phyloP scores from a whole-genome alignment of 2,888 invertebrate genomes.

The Noctua janthe region DNA sequence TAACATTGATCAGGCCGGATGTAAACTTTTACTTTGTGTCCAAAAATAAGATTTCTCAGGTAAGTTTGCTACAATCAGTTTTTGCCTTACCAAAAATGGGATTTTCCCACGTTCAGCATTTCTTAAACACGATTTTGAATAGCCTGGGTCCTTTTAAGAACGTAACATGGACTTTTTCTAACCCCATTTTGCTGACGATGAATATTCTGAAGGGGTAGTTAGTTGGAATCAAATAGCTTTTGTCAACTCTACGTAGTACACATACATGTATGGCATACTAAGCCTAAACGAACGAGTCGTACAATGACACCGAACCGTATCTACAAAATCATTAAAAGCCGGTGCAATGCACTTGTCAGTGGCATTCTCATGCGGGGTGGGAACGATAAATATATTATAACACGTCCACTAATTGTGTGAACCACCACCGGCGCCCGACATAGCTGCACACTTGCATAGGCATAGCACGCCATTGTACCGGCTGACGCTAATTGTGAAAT shows the following conservation, averaged over 20 bases:
- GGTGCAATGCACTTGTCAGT: constrained; percentile 69
- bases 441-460: constrained; percentile 52
- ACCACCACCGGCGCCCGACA: constrained; percentile 64
- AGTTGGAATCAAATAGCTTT: neutral
- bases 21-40: constrained; percentile 16
- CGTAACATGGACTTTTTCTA: too few relatives aligned
- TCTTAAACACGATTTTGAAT: neutral
- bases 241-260: neutral
- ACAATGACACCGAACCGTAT: constrained; percentile 39
- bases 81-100: neutral
- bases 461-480: constrained; percentile 59
- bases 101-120: neutral
- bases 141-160: neutral
- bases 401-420: constrained; percentile 71
- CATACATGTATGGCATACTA: constrained; percentile 1
- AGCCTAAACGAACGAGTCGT: constrained; percentile 14
- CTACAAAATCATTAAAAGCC: constrained; percentile 44
- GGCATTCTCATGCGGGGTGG: constrained; percentile 66
- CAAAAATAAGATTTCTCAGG: neutral
- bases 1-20: neutral
- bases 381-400: constrained; percentile 69
- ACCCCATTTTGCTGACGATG: neutral
- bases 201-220: neutral
- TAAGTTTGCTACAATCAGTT: neutral
- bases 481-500: constrained; percentile 56